phyloP scores from a whole-genome alignment of 1,140 invertebrate species.

The Pectinophora gossypiella region DNA sequence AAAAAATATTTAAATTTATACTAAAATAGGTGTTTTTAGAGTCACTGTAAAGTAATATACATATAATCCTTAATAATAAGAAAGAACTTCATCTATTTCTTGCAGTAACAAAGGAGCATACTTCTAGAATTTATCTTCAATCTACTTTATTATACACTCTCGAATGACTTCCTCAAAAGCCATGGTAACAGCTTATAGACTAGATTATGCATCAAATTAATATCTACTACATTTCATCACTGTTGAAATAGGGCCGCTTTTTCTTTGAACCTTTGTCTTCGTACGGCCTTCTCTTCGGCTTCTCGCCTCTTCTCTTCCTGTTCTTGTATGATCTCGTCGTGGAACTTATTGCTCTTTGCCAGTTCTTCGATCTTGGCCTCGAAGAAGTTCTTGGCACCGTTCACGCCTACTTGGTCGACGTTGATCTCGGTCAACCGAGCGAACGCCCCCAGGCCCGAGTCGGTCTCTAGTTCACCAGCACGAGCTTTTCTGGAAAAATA shows the following conservation, averaged over 20 bases:
- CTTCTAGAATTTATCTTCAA: too few relatives aligned
- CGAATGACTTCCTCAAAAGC: conserved; percentile 31
- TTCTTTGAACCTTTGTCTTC: conserved; percentile 87
- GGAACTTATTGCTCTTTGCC: conserved; percentile 87
- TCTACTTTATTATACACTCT: too few relatives aligned
- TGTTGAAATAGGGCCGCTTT: conserved; percentile 87
- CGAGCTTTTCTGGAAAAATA: conserved; percentile 81
- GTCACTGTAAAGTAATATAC: too few relatives aligned
- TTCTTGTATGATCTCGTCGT: conserved; percentile 90
- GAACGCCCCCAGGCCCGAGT: conserved; percentile 89
- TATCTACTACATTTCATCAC: conserved; percentile 32
- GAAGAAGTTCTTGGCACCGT: conserved; percentile 93
- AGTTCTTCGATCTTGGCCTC: conserved; percentile 94
- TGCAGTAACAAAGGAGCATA: too few relatives aligned
- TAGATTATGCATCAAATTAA: conserved; percentile 46
- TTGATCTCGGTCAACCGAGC: conserved; percentile 91
- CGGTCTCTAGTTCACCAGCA: conserved; percentile 87
- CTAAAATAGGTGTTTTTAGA: too few relatives aligned
- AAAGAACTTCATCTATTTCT: too few relatives aligned
- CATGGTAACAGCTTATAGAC: conserved; percentile 71
- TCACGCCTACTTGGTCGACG: conserved; percentile 92
- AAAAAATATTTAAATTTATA: too few relatives aligned
- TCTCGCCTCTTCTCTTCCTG: conserved; percentile 88
- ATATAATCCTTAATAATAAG: too few relatives aligned
- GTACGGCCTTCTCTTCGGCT: conserved; percentile 85